Evolutionary conservation across 1,140 invertebrate genomes (phyloP).

Genomic region (Ctenoplectra terminalis): DNA sequence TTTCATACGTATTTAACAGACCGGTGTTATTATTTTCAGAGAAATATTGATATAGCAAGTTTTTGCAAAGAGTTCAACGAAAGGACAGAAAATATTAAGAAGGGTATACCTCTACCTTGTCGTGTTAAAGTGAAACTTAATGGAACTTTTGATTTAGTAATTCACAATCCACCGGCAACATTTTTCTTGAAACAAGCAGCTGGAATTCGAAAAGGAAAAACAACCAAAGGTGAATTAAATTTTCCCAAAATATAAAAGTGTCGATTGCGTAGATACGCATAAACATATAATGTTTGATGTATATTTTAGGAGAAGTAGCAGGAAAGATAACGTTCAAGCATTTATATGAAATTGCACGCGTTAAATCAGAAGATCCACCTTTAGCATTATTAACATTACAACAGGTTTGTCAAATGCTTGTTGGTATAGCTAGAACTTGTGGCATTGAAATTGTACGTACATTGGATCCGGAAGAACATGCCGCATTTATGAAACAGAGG

Average conservation of each 20-base stretch:
- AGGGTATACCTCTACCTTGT: slow-evolving; percentile 95
- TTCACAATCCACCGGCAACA: slow-evolving; percentile 92
- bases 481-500: slow-evolving; percentile 91
- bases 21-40: slow-evolving; percentile 84
- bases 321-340: slow-evolving; percentile 98
- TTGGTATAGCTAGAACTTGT: slow-evolving; percentile 89
- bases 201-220: slow-evolving; percentile 88
- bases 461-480: slow-evolving; percentile 92
- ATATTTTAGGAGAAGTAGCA: slow-evolving; percentile 88
- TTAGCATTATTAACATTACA: slow-evolving; percentile 87
- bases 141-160: slow-evolving; percentile 91
- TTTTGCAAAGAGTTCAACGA: slow-evolving; percentile 99
- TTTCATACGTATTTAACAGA: slow-evolving; percentile 17
- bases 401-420: slow-evolving; percentile 91
- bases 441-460: slow-evolving; percentile 94
- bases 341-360: slow-evolving; percentile 98
- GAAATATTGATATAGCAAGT: slow-evolving; percentile 96
- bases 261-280: background rate
- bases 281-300: background rate
- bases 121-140: slow-evolving; percentile 93
- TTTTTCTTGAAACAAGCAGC: slow-evolving; percentile 98
- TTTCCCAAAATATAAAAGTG: background rate
- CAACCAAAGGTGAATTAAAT: slow-evolving; percentile 27
- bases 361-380: slow-evolving; percentile 94
- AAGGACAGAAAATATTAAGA: slow-evolving; percentile 95